Base-by-base conservation (phyloP, 2,113 vertebrate species). In the Rhinolophus ferrumequinum region DNA sequence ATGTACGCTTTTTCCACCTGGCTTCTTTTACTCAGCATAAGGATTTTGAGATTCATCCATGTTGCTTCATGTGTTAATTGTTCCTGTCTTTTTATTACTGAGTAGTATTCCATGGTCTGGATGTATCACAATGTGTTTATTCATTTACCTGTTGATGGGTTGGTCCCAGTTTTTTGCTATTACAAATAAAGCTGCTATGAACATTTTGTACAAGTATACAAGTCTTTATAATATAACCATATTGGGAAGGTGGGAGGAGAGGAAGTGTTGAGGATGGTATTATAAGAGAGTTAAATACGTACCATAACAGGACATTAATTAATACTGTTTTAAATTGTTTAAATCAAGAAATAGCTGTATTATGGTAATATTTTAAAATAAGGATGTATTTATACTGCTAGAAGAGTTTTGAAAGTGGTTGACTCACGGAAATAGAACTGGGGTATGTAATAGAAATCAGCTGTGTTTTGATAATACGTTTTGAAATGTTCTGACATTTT, bases 321-420 rank as follows among this genome's bases (percentile, higher is more conserved):
- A 80, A 73, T 66, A 66, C 18, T 18, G 41, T 81, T 81, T 81
- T 56, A 56, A 81, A 35, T 66, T 86, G 60, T 92, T 41, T 87
- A 64, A 86, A 66, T 92, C 54, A 95, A 86, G 16, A 80, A 64
- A 86, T 64, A 95, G 35, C 47, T 94, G 19, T 77, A 62, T 62
- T 47, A 47, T 6, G 14, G 70, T 73, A 73, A 21, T 90, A 89
- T 54, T 76, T 80, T 56, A 79, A 47, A 70, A 88, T 52, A 75
- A 33, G n/a, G 15, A 77, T 38, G 35, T 75, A 79, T 58, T 94
- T 83, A 70, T n/a, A 87, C 21, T 73, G 30, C 35, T 56, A 81
- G 73, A 90, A 81, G 56, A 72, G 30, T 95, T 79, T 54, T 70
- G 16, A 72, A 91, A 91, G 21, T 72, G 35, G 22, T 22, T 69